phyloP scores from a whole-genome alignment of 2,888 invertebrate genomes.

The Chloromyia formosa region DNA sequence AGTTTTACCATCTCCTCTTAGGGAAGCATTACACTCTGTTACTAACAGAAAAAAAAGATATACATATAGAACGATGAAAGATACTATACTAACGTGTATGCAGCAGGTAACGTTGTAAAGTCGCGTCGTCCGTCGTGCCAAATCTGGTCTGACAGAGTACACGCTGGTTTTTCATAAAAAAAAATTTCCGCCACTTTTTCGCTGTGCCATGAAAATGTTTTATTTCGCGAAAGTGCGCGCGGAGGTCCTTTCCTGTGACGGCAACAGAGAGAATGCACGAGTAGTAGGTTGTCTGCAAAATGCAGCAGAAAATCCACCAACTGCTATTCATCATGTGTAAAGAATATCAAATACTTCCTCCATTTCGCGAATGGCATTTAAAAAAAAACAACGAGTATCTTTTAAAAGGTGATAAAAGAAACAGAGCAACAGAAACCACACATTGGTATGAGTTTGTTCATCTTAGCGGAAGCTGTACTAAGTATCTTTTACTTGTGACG shows the following conservation, averaged over 20 bases:
- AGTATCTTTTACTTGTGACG: too few species aligned
- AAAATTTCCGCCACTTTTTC: too few species aligned
- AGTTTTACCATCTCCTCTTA: constrained; percentile 20
- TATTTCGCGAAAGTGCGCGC: not conserved
- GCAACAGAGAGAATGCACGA: not conserved
- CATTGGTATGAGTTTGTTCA: too few species aligned
- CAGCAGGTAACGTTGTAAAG: too few species aligned
- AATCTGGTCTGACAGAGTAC: constrained; percentile 33
- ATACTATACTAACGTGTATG: too few species aligned
- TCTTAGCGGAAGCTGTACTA: too few species aligned
- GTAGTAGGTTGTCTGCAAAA: not conserved
- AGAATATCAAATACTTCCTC: constrained; percentile 17
- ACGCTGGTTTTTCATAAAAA: constrained; percentile 34
- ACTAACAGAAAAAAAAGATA: constrained; percentile 15
- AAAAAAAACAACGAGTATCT: constrained; percentile 5
- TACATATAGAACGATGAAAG: too few species aligned
- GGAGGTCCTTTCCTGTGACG: not conserved
- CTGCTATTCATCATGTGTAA: constrained; percentile 13
- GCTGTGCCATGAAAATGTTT: constrained; percentile 11
- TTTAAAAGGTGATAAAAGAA: constrained; percentile 26
- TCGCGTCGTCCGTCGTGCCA: not conserved
- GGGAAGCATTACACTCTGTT: constrained; percentile 1
- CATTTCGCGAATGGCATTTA: not conserved
- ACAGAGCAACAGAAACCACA: constrained; percentile 12
- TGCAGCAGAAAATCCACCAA: not conserved